phyloP scores from a whole-genome alignment of 2,113 vertebrate genomes.

The Chionis minor region DNA sequence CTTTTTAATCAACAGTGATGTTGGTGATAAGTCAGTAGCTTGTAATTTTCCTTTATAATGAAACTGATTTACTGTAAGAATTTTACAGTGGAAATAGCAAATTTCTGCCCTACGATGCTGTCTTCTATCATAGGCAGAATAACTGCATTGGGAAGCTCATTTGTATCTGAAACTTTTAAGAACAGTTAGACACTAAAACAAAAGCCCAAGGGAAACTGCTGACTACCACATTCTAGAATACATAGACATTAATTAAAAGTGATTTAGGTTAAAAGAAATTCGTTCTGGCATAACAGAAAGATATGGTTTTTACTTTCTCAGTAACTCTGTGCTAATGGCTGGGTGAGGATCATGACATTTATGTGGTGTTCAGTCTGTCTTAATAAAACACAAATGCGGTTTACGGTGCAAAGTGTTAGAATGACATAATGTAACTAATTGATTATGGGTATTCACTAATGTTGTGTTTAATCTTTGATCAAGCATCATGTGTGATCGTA shows the following conservation, averaged over 20 bases:
- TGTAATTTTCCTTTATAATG: neutral
- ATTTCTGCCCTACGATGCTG: neutral
- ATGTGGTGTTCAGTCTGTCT: rapidly evolving
- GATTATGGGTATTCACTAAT: neutral
- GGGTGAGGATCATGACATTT: neutral
- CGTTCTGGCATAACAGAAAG: neutral
- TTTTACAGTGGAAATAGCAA: neutral
- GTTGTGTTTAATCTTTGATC: neutral
- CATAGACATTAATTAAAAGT: neutral
- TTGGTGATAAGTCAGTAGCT: neutral
- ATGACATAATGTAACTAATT: neutral
- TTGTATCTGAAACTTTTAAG: neutral
- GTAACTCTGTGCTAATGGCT: neutral
- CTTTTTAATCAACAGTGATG: neutral
- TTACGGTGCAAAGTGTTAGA: neutral
- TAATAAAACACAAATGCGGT: neutral
- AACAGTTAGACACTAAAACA: neutral
- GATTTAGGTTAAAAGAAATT: neutral
- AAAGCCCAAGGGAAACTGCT: neutral
- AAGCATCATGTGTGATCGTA: neutral
- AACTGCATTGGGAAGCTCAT: neutral
- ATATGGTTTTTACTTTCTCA: neutral
- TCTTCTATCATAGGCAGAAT: neutral
- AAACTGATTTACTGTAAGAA: conserved; percentile 1
- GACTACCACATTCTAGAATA: neutral